A percentile compares a stretch with the other conserved stretches of the same genome.
phyloP scores from a whole-genome alignment of 1,140 invertebrate genomes.

The Cyrtorhinus lividipennis region DNA sequence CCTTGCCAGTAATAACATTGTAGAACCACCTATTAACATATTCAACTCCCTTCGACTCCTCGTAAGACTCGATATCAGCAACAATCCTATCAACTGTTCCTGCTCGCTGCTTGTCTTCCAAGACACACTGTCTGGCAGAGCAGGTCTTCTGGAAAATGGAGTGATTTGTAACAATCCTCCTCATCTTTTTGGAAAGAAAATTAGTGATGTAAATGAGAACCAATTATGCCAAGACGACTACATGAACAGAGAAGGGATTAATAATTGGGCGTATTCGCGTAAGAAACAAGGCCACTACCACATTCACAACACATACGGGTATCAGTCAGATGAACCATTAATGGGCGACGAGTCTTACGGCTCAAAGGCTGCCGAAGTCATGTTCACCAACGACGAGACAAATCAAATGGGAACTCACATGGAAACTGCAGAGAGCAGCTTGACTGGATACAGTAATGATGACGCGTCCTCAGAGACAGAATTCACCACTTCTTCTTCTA shows the following conservation, averaged over 20 bases:
- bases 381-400: slow-evolving; percentile 16
- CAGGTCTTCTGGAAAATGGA: slow-evolving; percentile 22
- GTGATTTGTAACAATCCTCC: slow-evolving; percentile 22
- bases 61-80: slow-evolving; percentile 22
- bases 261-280: slow-evolving; percentile 12
- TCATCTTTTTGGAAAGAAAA: slow-evolving; percentile 19
- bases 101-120: slow-evolving; percentile 24
- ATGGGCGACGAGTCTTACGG: background rate
- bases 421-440: background rate
- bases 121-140: slow-evolving; percentile 24
- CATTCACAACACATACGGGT: background rate
- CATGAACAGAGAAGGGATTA: slow-evolving; percentile 9
- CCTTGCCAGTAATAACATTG: slow-evolving; percentile 23
- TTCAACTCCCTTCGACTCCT: slow-evolving; percentile 20
- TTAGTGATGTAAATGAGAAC: slow-evolving; percentile 24
- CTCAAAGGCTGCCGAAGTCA: slow-evolving; percentile 8
- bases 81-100: slow-evolving; percentile 26
- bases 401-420: slow-evolving; percentile 18
- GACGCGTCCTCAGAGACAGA: too few relatives aligned
- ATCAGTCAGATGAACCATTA: background rate
- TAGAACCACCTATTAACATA: slow-evolving; percentile 22
- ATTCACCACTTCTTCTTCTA: background rate
- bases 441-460: too few relatives aligned
- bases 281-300: slow-evolving; percentile 9
- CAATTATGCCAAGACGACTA: slow-evolving; percentile 23